Conservation (phyloP, 53 echinoderm and acorn worm species). For the Henricia sp. region DNA sequence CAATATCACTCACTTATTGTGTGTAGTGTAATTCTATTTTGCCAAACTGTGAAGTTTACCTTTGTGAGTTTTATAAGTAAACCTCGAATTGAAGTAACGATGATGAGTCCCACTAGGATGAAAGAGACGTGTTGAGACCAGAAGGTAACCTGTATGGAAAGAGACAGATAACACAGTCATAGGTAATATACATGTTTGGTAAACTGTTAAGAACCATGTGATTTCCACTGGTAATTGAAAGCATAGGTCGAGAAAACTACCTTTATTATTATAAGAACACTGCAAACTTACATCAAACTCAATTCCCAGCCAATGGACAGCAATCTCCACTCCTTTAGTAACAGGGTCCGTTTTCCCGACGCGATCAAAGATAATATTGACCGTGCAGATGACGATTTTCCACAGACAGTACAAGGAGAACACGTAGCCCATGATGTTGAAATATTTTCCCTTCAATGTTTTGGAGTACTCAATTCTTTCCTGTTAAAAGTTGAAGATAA, state of each 20-base stretch:
- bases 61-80: conserved; percentile 96
- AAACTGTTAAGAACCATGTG: no score
- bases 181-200: neutral
- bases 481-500: no score
- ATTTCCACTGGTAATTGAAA: no score
- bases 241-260: no score
- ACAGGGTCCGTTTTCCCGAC: conserved; percentile 98
- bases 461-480: conserved; percentile 92
- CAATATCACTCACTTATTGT: no score
- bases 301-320: conserved; percentile 85
- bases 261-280: no score
- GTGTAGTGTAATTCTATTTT: no score
- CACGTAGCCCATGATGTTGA: conserved; percentile 94
- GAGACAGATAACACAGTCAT: neutral
- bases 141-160: conserved; percentile 85
- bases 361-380: conserved; percentile 98
- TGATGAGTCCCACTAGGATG: conserved; percentile 95
- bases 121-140: conserved; percentile 99
- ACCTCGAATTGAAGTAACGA: conserved; percentile 97
- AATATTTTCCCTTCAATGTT: conserved; percentile 90
- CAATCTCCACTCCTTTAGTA: conserved; percentile 96
- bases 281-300: conserved; percentile 92
- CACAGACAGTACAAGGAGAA: conserved; percentile 98
- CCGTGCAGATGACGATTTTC: conserved; percentile 97
- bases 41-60: no score